These are phyloP conservation scores for Tuberolachnus salignus DNA, from an alignment of 2,888 invertebrate species.

Conservation along the genomic window DNA sequence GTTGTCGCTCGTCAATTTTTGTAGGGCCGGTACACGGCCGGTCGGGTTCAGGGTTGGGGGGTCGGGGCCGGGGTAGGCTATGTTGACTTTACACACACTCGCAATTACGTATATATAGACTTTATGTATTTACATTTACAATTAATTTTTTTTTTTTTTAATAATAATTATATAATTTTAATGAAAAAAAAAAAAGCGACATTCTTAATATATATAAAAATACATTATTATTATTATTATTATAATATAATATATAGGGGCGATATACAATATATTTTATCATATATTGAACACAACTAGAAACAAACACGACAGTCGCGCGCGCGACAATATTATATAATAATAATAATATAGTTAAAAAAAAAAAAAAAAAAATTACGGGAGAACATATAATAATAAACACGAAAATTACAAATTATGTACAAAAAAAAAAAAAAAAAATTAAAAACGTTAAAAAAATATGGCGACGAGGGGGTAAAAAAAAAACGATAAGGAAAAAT, in stretches of 20 bases:
- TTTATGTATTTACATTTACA: constrained; percentile 44
- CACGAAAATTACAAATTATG: constrained; percentile 40
- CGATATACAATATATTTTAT: constrained; percentile 14
- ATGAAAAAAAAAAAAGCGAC: constrained; percentile 48
- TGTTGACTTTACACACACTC: constrained; percentile 6
- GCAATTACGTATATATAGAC: constrained; percentile 50
- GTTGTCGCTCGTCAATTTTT: not conserved
- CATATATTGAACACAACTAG: constrained; percentile 54
- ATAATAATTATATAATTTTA: constrained; percentile 1
- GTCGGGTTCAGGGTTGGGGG: not conserved
- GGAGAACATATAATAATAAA: constrained; percentile 13
- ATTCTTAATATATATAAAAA: constrained; percentile 29
- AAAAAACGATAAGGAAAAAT: constrained; percentile 49
- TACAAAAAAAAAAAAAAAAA: constrained; percentile 48
- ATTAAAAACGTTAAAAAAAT: constrained; percentile 24
- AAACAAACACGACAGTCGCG: constrained; percentile 51
- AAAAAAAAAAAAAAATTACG: not conserved
- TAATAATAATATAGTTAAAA: constrained; percentile 1
- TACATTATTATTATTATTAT: not conserved
- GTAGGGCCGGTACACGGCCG: not conserved
- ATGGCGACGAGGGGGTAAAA: constrained; percentile 45
- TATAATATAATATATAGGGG: constrained; percentile 22
- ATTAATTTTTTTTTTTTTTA: constrained; percentile 16
- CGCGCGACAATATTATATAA: constrained; percentile 27
- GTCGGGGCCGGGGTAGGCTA: too few species aligned